Conservation (phyloP, 2,888 invertebrate genomes). For the Eumerus sabulonum region DNA sequence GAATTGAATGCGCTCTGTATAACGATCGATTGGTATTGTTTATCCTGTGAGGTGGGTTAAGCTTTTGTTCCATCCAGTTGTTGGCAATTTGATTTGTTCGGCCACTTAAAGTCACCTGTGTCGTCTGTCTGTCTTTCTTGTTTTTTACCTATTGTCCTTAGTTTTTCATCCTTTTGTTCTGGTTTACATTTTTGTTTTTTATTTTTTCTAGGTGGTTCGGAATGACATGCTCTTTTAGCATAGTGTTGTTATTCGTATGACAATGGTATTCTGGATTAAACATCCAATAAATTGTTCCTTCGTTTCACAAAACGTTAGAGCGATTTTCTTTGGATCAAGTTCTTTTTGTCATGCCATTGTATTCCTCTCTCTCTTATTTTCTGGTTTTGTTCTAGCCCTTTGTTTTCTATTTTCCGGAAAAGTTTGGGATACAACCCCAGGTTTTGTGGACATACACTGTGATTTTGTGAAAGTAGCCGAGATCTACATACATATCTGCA, state of each 20-base stretch:
- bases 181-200: too few relatives aligned
- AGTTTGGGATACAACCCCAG: constrained; percentile 44
- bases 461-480: too few relatives aligned
- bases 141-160: neutral
- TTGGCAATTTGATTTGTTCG: constrained; percentile 63
- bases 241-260: constrained; percentile 44
- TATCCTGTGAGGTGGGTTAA: constrained; percentile 38
- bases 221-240: constrained; percentile 66
- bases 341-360: constrained; percentile 10
- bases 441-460: constrained; percentile 49
- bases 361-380: too few relatives aligned
- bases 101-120: constrained; percentile 63
- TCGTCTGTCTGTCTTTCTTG: constrained; percentile 1
- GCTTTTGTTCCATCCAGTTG: constrained; percentile 20
- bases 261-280: constrained; percentile 55
- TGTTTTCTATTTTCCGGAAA: constrained; percentile 15
- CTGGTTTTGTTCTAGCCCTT: constrained; percentile 7
- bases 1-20: neutral
- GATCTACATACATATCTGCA: too few relatives aligned
- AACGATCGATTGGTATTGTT: neutral
- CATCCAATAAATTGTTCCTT: constrained; percentile 48
- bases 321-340: constrained; percentile 24
- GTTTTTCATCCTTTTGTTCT: too few relatives aligned
- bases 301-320: constrained; percentile 49
- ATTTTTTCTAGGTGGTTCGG: constrained; percentile 25